These are phyloP conservation scores for Aphelocoma californica DNA, from an alignment of 2,797 vertebrate genomes.

Conservation along the genomic window DNA sequence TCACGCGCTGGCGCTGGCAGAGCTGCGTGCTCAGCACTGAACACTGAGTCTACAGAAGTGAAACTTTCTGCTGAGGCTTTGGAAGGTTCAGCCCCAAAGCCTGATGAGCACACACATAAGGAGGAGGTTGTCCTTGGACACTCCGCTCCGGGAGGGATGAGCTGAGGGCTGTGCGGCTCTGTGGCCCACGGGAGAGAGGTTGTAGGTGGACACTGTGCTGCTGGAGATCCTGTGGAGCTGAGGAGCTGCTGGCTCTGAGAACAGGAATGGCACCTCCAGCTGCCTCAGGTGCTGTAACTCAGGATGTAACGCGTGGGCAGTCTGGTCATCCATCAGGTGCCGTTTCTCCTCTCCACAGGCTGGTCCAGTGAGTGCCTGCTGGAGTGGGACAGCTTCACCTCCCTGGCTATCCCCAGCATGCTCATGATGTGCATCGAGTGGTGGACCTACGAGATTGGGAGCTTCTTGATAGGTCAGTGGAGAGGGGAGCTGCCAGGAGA, in stretches of 20 bases:
- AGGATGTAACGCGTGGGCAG: rapidly evolving
- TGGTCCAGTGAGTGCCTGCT: constrained; percentile 86
- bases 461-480: constrained; percentile 83
- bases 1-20: neutral
- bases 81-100: neutral
- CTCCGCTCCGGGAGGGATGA: rapidly evolving
- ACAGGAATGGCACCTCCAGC: neutral
- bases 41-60: neutral
- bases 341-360: constrained; percentile 53
- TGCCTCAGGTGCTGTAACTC: neutral
- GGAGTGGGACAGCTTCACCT: constrained; percentile 86
- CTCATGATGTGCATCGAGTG: constrained; percentile 90
- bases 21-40: neutral
- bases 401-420: constrained; percentile 84
- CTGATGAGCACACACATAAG: rapidly evolving
- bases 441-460: constrained; percentile 88
- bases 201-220: neutral
- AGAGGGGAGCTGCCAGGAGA: neutral
- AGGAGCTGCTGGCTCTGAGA: neutral
- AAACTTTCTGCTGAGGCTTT: neutral
- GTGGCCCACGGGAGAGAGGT: neutral
- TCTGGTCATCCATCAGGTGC: neutral
- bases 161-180: neutral
- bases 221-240: neutral
- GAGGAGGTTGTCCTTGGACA: neutral